These are phyloP conservation scores for Lasiurus borealis DNA, from an alignment of 2,113 vertebrate genomes.

Conservation along the genomic window DNA sequence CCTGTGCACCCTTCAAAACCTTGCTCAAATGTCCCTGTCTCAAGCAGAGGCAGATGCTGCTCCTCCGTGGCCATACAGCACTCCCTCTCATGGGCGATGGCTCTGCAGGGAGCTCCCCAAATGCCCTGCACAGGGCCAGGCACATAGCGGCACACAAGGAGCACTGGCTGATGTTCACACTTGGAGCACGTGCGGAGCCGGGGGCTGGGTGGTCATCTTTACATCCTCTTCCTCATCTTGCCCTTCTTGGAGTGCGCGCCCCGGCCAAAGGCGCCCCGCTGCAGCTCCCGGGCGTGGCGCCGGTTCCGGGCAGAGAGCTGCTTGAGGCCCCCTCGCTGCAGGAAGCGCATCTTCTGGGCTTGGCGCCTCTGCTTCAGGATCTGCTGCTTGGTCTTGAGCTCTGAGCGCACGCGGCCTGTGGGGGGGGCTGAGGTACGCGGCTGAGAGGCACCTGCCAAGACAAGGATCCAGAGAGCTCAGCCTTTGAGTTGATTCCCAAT, in stretches of 20 bases:
- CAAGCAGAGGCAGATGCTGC: background rate
- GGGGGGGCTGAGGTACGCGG: background rate
- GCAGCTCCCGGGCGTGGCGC: constrained; percentile 89
- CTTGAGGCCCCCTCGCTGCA: constrained; percentile 93
- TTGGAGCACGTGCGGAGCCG: fast-evolving
- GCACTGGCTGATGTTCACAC: fast-evolving
- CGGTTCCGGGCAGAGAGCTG: constrained; percentile 88
- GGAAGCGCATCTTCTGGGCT: constrained; percentile 91
- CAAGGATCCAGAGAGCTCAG: background rate
- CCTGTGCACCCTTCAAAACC: background rate
- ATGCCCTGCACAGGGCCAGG: background rate
- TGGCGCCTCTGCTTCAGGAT: constrained; percentile 94
- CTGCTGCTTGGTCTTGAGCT: constrained; percentile 93
- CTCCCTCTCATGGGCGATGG: fast-evolving
- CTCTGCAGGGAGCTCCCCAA: background rate
- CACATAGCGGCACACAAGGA: fast-evolving
- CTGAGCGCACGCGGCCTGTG: constrained; percentile 85
- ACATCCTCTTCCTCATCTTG: constrained; percentile 94
- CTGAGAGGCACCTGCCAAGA: constrained; percentile 72
- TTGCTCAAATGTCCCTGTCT: background rate
- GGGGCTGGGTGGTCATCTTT: background rate
- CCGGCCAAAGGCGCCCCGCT: constrained; percentile 92
- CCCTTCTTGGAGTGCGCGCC: constrained; percentile 86
- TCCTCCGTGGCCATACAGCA: fast-evolving
- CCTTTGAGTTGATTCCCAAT: background rate